These are phyloP conservation scores for Bembecia ichneumoniformis DNA, from an alignment of 2,888 invertebrate genomes.

Conservation along the genomic window DNA sequence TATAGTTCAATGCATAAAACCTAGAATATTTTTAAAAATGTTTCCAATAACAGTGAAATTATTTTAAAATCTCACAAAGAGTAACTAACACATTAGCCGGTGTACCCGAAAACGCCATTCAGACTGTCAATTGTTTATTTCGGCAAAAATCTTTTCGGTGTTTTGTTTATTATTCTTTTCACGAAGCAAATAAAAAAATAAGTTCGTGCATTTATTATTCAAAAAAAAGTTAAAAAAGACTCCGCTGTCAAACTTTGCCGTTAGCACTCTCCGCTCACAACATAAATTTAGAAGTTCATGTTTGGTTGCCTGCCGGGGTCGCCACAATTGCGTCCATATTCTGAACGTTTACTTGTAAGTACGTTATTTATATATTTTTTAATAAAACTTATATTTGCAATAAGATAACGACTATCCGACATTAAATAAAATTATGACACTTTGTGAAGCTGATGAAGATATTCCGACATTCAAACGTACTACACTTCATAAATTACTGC, in stretches of 20 bases:
- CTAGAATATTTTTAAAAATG: no score
- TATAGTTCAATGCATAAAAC: no score
- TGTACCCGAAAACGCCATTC: conserved; percentile 7
- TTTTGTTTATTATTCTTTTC: not conserved
- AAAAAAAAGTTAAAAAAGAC: not conserved
- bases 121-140: conserved; percentile 8
- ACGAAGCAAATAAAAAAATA: not conserved
- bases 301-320: conserved; percentile 10
- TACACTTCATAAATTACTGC: no score
- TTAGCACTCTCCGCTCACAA: conserved; percentile 15
- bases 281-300: conserved; percentile 32
- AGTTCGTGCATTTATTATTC: not conserved
- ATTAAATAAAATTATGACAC: no score
- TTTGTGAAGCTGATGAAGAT: no score
- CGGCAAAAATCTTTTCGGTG: conserved; percentile 1
- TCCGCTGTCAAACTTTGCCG: conserved; percentile 15
- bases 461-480: no score
- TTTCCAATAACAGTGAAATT: no score
- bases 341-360: conserved; percentile 3
- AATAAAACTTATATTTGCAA: no score
- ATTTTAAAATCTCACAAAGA: no score
- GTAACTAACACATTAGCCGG: no score
- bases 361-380: no score
- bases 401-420: no score
- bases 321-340: conserved; percentile 12